phyloP scores from a whole-genome alignment of 1,140 invertebrate genomes.

The fruit fly (Drosophila melanogaster) region Release_6_plus_ISO1_MT NT_033777.3:15005501-15006000 shows the following conservation, averaged over 20 bases:
- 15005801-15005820: constrained; percentile 24
- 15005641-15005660: not conserved
- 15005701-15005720: constrained; percentile 12
- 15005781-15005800: constrained; percentile 22
- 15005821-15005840: not conserved
- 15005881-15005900: constrained; percentile 3
- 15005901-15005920: constrained; percentile 31
- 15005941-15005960: constrained; percentile 31
- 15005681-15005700: not conserved
- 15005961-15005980: not conserved
- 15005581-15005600: not conserved
- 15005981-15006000: not conserved
- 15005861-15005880: constrained; percentile 46
- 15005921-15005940: constrained; percentile 2
- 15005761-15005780: constrained; percentile 22
- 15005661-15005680: not conserved
- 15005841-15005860: constrained; percentile 3
- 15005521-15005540: too few relatives aligned
- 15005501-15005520: too few relatives aligned
- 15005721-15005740: constrained; percentile 23
- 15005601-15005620: not conserved
- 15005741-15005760: constrained; percentile 17
- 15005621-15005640: too few relatives aligned
- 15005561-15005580: not conserved
- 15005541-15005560: not conserved